A percentile compares a stretch with the other conserved stretches of the same genome.
Conservation (phyloP, 2,797 vertebrate species). For the Alectoris magna region DNA sequence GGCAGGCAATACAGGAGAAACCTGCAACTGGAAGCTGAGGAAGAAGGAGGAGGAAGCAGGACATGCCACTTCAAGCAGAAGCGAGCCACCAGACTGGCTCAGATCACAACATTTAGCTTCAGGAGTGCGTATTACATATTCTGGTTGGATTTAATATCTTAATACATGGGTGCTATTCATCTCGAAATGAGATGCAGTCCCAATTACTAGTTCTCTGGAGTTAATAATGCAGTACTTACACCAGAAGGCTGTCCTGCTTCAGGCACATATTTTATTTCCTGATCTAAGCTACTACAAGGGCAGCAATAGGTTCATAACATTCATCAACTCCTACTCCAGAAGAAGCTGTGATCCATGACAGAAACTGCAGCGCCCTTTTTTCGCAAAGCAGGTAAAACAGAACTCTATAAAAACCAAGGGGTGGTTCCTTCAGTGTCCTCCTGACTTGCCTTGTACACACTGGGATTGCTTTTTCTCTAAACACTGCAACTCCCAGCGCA, state of each 20-base stretch:
- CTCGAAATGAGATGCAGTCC: background rate
- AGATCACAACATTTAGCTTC: background rate
- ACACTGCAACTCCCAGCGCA: background rate
- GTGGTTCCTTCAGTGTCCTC: background rate
- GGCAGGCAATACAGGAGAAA: background rate
- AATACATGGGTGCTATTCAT: background rate
- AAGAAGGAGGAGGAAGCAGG: background rate
- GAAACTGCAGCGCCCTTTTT: background rate
- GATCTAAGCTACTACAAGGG: background rate
- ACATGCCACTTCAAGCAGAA: background rate
- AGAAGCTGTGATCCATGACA: rapidly evolving
- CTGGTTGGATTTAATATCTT: background rate
- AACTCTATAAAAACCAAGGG: rapidly evolving
- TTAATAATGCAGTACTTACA: background rate
- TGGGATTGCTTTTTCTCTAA: background rate
- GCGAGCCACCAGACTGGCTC: background rate
- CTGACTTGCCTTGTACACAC: background rate
- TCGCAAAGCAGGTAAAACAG: background rate
- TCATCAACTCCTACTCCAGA: background rate
- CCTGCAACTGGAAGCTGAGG: background rate
- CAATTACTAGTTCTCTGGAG: background rate
- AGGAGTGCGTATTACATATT: background rate
- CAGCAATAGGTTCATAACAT: background rate
- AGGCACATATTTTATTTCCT: background rate
- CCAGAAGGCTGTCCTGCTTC: background rate